Evolutionary conservation across 2,797 vertebrate species (phyloP).

Genomic region (Pantherophis alleghaniensis): DNA sequence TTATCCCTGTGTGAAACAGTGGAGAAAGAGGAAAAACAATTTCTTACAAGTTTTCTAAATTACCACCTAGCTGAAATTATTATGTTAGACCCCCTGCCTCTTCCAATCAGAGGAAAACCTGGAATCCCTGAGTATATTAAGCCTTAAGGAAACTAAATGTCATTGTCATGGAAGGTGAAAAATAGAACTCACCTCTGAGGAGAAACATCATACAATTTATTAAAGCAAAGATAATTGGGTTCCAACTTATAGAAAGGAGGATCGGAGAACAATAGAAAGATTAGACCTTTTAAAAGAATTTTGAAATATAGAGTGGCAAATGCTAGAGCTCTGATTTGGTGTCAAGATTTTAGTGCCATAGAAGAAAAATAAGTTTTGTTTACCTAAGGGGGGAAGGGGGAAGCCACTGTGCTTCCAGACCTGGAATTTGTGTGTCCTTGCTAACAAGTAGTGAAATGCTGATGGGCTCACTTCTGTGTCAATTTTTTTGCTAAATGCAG

Average conservation of each 20-base stretch:
- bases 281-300: not conserved
- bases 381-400: no score
- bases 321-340: not conserved
- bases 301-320: not conserved
- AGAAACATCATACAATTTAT: not conserved
- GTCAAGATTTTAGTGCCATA: not conserved
- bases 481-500: no score
- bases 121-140: constrained; percentile 4
- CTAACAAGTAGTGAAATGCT: not conserved
- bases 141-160: not conserved
- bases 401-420: not conserved
- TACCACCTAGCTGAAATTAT: constrained; percentile 7
- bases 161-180: not conserved
- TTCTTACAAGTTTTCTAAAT: constrained; percentile 34
- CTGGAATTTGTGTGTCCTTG: not conserved
- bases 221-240: not conserved
- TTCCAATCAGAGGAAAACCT: constrained; percentile 14
- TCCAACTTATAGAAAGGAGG: not conserved
- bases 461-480: not conserved
- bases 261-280: not conserved
- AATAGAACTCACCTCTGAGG: not conserved
- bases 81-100: constrained; percentile 15
- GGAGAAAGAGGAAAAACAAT: constrained; percentile 9
- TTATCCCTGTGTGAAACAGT: constrained; percentile 8
- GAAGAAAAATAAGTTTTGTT: not conserved